A percentile compares a stretch with the other conserved stretches of the same genome.
phyloP scores from a whole-genome alignment of 2,888 invertebrate species.

The Sesia apiformis region DNA sequence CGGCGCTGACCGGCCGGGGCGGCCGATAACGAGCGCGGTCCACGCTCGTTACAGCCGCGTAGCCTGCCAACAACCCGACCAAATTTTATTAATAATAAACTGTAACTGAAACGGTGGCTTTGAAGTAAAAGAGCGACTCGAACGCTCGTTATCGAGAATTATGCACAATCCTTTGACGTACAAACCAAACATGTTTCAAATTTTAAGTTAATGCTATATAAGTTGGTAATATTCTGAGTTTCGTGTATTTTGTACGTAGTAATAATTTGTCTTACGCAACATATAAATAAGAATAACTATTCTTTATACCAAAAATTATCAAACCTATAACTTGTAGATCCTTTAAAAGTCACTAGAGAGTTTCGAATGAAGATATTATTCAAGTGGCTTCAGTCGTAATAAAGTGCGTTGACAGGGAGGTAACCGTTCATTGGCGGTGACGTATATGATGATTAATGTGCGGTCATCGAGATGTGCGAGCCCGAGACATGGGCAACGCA shows the following conservation, averaged over 20 bases:
- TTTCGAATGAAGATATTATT: too few species aligned
- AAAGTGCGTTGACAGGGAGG: slow-evolving; percentile 12
- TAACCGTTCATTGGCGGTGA: slow-evolving; percentile 18
- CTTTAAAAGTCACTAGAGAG: too few species aligned
- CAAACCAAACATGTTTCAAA: slow-evolving; percentile 38
- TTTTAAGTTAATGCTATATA: slow-evolving; percentile 8
- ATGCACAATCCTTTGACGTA: slow-evolving; percentile 67
- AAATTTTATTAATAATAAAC: slow-evolving; percentile 74
- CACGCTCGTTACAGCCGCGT: slow-evolving; percentile 50
- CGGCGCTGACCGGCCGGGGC: slow-evolving; percentile 56
- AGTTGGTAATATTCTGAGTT: not conserved
- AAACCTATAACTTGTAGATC: too few species aligned
- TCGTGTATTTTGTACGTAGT: too few species aligned
- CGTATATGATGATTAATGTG: slow-evolving; percentile 22
- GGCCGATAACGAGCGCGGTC: slow-evolving; percentile 35
- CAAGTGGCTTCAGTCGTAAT: too few species aligned
- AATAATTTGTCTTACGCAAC: too few species aligned
- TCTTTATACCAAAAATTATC: too few species aligned
- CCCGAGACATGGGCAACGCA: slow-evolving; percentile 7
- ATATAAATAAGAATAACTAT: too few species aligned
- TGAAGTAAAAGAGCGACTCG: slow-evolving; percentile 65
- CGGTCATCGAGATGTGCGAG: slow-evolving; percentile 10
- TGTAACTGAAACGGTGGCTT: slow-evolving; percentile 69
- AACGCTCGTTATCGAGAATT: slow-evolving; percentile 68
- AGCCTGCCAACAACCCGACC: slow-evolving; percentile 41